Conservation (phyloP, 2,113 vertebrate species). For the Periophthalmus modestus region DNA sequence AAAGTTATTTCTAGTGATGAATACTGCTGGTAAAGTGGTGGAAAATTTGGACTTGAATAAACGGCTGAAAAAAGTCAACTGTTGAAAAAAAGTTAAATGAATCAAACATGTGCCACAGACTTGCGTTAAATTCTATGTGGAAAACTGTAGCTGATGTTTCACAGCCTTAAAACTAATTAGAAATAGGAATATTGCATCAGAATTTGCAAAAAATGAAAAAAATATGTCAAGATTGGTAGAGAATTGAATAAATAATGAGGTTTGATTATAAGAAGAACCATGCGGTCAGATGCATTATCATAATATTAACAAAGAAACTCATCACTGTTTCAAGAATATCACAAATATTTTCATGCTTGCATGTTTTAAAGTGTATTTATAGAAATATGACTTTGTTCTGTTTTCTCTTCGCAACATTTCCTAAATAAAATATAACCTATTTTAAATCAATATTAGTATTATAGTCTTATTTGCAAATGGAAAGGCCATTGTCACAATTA, state of each 20-base stretch:
- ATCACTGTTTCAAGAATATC: neutral
- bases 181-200: slow-evolving; percentile 2
- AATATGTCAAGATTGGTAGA: neutral
- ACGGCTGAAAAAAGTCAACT: neutral
- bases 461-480: neutral
- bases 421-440: neutral
- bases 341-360: neutral
- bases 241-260: slow-evolving; percentile 1
- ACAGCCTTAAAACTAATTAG: neutral
- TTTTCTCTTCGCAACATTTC: neutral
- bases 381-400: neutral
- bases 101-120: neutral
- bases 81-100: neutral
- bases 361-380: neutral
- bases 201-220: neutral
- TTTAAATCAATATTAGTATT: neutral
- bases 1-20: neutral
- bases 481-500: neutral
- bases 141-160: neutral
- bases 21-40: slow-evolving; percentile 11
- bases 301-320: neutral
- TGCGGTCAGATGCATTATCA: neutral
- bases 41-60: neutral
- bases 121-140: neutral
- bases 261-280: neutral